These are phyloP conservation scores for Drosophila nasuta DNA, from an alignment of 1,140 invertebrate genomes.

Conservation along the genomic window DNA sequence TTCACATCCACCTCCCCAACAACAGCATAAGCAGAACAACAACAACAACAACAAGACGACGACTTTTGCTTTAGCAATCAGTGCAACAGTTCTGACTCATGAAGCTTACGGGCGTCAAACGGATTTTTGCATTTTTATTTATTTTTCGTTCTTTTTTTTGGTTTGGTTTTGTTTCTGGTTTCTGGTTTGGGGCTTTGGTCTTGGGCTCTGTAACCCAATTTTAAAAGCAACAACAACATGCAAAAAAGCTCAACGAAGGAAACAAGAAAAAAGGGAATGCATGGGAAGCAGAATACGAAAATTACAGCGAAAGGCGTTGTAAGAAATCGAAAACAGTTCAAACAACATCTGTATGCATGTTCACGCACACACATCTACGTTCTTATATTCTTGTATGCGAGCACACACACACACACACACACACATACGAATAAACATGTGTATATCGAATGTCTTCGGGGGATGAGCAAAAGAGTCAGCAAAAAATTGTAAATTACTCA, in stretches of 20 bases:
- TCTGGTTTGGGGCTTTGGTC: slow-evolving; percentile 49
- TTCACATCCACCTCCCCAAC: not conserved
- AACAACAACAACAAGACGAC: not conserved
- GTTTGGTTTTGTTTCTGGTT: slow-evolving; percentile 25
- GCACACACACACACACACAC: not conserved
- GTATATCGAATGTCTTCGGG: slow-evolving; percentile 2
- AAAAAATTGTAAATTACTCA: slow-evolving; percentile 20
- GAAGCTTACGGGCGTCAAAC: slow-evolving; percentile 76
- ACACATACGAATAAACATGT: not conserved
- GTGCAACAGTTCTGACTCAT: slow-evolving; percentile 74
- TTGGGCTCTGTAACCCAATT: slow-evolving; percentile 78
- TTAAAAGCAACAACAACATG: slow-evolving; percentile 57
- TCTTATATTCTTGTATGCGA: slow-evolving; percentile 4
- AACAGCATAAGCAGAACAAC: too few species aligned
- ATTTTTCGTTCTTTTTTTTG: slow-evolving; percentile 44
- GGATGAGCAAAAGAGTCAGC: slow-evolving; percentile 7
- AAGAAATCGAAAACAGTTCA: slow-evolving; percentile 79
- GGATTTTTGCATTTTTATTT: slow-evolving; percentile 76
- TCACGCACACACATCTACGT: slow-evolving; percentile 1
- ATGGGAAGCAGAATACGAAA: slow-evolving; percentile 74
- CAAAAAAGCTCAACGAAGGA: slow-evolving; percentile 40
- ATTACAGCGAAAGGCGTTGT: slow-evolving; percentile 72
- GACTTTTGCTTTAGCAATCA: slow-evolving; percentile 57
- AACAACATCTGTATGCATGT: slow-evolving; percentile 58
- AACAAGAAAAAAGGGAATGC: slow-evolving; percentile 42